These are phyloP conservation scores for Zingel zingel DNA, from an alignment of 2,113 vertebrate genomes.

Conservation along the genomic window DNA sequence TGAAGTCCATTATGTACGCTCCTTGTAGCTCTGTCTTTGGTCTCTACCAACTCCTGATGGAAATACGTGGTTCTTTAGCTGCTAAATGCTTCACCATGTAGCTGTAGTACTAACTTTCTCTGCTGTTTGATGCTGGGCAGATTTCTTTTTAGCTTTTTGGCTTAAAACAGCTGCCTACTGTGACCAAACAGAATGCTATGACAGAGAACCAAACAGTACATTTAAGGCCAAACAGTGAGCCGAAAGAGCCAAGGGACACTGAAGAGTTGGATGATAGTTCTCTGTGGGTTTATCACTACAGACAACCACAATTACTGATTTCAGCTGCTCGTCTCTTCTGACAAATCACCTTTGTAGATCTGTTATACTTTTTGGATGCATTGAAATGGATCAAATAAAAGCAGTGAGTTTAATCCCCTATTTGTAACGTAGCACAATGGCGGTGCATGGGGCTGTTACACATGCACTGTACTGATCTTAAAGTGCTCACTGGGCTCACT, in stretches of 20 bases:
- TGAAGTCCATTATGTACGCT: too few species aligned
- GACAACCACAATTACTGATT: background rate
- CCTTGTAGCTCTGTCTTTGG: background rate
- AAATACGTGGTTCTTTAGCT: background rate
- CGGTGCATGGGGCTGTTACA: background rate
- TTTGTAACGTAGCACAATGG: background rate
- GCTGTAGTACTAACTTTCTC: background rate
- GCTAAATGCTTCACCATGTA: background rate
- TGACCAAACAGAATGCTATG: background rate
- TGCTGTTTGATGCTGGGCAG: too few species aligned
- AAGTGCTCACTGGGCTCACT: conserved; percentile 39
- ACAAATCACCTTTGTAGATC: background rate
- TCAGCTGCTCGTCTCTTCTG: background rate
- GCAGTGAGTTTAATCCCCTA: background rate
- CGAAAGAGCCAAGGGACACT: background rate
- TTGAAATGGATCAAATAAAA: background rate
- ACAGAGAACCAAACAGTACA: background rate
- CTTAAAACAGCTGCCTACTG: background rate
- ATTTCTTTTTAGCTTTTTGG: too few species aligned
- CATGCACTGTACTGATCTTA: conserved; percentile 41
- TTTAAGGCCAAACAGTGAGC: background rate
- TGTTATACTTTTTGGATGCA: background rate
- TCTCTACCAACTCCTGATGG: background rate
- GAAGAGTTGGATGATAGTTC: background rate
- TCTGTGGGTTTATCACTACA: background rate